These are phyloP conservation scores for Phrynocephalus versicolor DNA, from an alignment of 2,113 vertebrate species.

Conservation along the genomic window DNA sequence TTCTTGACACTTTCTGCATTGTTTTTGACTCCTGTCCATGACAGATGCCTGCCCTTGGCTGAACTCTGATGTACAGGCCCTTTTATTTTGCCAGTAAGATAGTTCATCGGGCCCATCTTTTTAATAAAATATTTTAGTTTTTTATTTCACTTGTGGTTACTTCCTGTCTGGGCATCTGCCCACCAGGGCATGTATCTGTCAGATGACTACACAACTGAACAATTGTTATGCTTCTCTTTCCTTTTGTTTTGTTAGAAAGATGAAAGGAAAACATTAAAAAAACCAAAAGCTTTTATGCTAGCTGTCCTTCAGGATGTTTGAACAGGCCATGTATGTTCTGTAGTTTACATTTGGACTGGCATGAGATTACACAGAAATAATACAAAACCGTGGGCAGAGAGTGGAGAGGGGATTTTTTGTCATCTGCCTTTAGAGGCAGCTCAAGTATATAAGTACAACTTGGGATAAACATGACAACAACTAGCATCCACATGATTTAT, in stretches of 20 bases:
- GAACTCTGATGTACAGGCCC: not conserved
- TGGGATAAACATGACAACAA: not conserved
- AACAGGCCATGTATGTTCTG: not conserved
- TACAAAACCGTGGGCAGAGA: not conserved
- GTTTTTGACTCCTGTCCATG: constrained; percentile 1
- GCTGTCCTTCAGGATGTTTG: not conserved
- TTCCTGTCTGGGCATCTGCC: constrained; percentile 13
- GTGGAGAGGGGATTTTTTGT: not conserved
- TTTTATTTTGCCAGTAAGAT: not conserved
- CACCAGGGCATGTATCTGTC: constrained; percentile 9
- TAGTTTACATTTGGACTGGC: not conserved
- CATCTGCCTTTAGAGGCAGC: not conserved
- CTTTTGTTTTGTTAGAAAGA: not conserved
- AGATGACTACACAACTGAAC: not conserved
- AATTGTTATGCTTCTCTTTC: not conserved
- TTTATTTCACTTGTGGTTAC: not conserved
- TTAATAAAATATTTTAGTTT: not conserved
- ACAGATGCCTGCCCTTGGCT: constrained; percentile 16
- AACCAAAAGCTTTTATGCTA: not conserved
- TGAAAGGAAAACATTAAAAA: not conserved
- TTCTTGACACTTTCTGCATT: constrained; percentile 16
- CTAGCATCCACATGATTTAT: constrained; percentile 2
- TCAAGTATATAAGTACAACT: not conserved
- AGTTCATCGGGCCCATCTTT: not conserved
- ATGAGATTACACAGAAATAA: not conserved